Conservation (phyloP, 2,888 invertebrate genomes). For the Ypsolopha scabrella region DNA sequence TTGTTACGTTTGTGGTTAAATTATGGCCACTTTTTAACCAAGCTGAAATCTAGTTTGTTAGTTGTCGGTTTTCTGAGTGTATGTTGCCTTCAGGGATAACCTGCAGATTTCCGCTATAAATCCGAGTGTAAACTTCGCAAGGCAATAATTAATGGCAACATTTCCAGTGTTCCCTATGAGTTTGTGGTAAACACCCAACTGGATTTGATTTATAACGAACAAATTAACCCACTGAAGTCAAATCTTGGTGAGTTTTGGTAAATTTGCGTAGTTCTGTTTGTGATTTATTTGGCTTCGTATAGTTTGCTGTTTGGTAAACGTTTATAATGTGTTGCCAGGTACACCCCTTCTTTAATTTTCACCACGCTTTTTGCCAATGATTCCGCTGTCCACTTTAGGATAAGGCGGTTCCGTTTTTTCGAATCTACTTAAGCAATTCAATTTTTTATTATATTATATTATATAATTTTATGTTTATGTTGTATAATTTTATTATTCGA, state of each 20-base stretch:
- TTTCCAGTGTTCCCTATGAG: conserved; percentile 12
- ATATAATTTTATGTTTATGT: too few species aligned
- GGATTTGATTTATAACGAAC: conserved; percentile 1
- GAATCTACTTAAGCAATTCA: too few species aligned
- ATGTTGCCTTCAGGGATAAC: conserved; percentile 24
- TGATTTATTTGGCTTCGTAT: background rate
- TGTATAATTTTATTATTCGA: too few species aligned
- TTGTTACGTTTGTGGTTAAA: too few species aligned
- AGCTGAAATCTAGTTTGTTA: too few species aligned
- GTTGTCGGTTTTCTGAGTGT: background rate
- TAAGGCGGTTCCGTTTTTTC: too few species aligned
- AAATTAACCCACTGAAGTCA: background rate
- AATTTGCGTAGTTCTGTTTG: background rate
- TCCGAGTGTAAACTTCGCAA: conserved; percentile 22
- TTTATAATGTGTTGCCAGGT: too few species aligned
- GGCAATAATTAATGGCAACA: conserved; percentile 30
- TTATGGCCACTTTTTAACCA: too few species aligned
- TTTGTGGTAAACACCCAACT: background rate
- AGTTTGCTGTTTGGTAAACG: background rate
- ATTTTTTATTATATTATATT: too few species aligned
- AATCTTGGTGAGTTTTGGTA: background rate
- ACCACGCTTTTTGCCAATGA: too few species aligned
- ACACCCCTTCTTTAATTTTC: too few species aligned
- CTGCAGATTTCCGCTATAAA: conserved; percentile 35
- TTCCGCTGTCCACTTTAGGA: too few species aligned